Evolutionary conservation across 2,888 invertebrate species (phyloP).

Genomic region (Alentia gelatinosa): DNA sequence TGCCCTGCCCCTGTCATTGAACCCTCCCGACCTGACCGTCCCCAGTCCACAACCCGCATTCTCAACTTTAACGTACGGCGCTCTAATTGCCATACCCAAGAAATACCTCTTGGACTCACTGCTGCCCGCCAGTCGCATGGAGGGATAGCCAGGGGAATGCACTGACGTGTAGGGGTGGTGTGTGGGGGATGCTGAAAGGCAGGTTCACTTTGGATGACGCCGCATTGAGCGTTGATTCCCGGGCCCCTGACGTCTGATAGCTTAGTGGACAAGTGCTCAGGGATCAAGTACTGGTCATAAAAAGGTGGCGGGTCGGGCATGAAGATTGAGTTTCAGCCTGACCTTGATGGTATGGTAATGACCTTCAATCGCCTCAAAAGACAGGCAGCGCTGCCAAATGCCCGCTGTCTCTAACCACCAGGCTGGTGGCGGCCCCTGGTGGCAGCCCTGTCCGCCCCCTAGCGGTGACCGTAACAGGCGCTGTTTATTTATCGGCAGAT

Average conservation of each 20-base stretch:
- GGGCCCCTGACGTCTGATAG: background rate
- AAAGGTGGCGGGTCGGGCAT: background rate
- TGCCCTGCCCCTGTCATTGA: background rate
- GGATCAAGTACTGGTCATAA: constrained; percentile 4
- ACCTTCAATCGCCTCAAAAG: background rate
- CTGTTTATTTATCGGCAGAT: background rate
- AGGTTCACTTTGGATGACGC: no score
- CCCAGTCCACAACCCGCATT: background rate
- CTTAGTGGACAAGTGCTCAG: background rate
- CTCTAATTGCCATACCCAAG: background rate
- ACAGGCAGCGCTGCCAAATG: background rate
- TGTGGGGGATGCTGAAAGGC: no score
- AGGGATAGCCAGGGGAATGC: no score
- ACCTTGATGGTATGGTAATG: constrained; percentile 33
- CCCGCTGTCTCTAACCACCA: background rate
- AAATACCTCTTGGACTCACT: background rate
- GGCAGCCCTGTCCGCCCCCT: background rate
- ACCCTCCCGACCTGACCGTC: background rate
- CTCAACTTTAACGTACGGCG: constrained; percentile 13
- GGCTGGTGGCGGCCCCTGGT: background rate
- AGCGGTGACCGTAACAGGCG: background rate
- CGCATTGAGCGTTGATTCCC: background rate
- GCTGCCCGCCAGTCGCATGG: background rate
- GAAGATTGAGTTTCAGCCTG: constrained; percentile 28
- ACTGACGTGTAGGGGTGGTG: no score